Base-by-base conservation (phyloP, 23 tunicate genomes). In the Phallusia fumigata region DNA sequence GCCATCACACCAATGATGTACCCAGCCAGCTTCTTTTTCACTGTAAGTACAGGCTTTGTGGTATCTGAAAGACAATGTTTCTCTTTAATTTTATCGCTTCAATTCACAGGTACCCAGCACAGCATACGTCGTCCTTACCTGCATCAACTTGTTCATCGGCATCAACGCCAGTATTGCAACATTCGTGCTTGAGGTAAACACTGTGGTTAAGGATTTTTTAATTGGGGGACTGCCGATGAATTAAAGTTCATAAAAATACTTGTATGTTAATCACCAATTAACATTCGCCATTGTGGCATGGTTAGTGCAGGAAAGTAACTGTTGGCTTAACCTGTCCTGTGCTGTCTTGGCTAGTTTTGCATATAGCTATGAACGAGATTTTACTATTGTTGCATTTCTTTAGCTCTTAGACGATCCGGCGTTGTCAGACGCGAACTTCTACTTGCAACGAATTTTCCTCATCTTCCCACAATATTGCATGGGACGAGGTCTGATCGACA, bases 1-100 rank as follows among this genome's bases (percentile, higher is more conserved):
- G 75, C 99, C 24, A 85, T 96, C 53, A 96, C 93, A 1, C 99
- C 99, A 15, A 90, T 96, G 96, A 96, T 96, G 99, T 96, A 96
- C 53, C 96, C 96, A 10, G 85, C 88, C 76, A 88, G 90, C 44
- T 90, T 90, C 64, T 89, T 76, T 31, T 96, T 96, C 64, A 74
- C 88, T 78, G 95, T 90, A 78, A 65, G 89, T 79, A 64, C 22
- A 35, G 69, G 15, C 11, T 1, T 58, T 22, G 69, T 58, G 16
- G 13, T 18, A 58, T 58, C 28, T 13, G 58, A 13, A 13, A 51
- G 28, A 21, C 26, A 6, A 6, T 11, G 16, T 6, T 21, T 1
- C 69, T 58, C 13, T 21, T 1, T 24, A 58, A 22, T 22, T 18
- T 33, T 1, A 11, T 79, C 0, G 32, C 11, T 84, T 0, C 51